phyloP scores from a whole-genome alignment of 2,113 vertebrate genomes.

The Centrocercus urophasianus region DNA sequence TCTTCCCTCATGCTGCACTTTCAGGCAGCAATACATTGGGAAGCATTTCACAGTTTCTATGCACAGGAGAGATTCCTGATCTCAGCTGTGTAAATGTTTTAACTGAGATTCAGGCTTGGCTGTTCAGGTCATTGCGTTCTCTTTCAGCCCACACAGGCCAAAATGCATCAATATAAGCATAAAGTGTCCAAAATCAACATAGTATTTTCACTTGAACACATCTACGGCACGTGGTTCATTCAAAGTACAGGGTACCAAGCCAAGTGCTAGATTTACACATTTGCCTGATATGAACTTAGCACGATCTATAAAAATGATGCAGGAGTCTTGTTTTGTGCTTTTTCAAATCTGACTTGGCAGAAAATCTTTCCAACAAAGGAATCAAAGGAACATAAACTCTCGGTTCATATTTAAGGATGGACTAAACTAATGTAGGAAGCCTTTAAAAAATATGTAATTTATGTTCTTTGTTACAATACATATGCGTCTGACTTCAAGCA shows the following conservation, averaged over 20 bases:
- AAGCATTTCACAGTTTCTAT: constrained; percentile 39
- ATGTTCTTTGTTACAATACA: neutral
- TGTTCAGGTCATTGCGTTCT: constrained; percentile 64
- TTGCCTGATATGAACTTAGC: constrained; percentile 54
- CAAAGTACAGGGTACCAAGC: constrained; percentile 18
- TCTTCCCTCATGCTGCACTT: neutral
- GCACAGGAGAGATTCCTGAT: constrained; percentile 60
- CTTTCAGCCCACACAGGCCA: constrained; percentile 68
- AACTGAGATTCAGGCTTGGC: constrained; percentile 67
- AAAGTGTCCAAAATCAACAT: constrained; percentile 64
- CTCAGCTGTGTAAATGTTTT: constrained; percentile 78
- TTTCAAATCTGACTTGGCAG: constrained; percentile 26
- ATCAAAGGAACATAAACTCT: constrained; percentile 1
- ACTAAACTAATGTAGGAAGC: neutral
- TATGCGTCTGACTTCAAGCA: constrained; percentile 3
- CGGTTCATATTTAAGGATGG: constrained; percentile 9
- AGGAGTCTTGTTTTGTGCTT: neutral
- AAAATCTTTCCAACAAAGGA: constrained; percentile 3
- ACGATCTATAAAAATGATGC: neutral
- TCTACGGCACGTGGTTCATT: constrained; percentile 60
- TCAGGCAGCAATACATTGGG: neutral
- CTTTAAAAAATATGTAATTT: constrained; percentile 14
- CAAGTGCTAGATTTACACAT: constrained; percentile 38
- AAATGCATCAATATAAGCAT: constrained; percentile 60
- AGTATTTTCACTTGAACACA: constrained; percentile 51